Evolutionary conservation across 2,888 invertebrate species (phyloP).

Genomic region (Acrobasis suavella): DNA sequence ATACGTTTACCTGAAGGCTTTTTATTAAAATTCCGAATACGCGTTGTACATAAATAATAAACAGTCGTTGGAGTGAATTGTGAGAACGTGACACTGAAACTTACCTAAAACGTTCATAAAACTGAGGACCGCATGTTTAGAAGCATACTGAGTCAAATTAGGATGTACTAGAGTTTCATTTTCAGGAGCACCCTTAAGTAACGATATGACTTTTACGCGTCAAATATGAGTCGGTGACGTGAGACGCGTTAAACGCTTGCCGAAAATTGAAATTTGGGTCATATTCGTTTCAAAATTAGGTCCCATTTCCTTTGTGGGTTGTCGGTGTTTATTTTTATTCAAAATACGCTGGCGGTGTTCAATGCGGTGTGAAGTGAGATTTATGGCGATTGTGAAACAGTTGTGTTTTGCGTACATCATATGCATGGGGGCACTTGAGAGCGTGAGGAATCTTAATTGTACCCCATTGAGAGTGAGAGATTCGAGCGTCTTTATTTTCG

Average conservation of each 20-base stretch:
- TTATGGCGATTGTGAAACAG: conserved; percentile 65
- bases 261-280: conserved; percentile 51
- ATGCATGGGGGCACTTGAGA: conserved; percentile 59
- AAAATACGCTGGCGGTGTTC: conserved; percentile 51
- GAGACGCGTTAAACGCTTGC: conserved; percentile 60
- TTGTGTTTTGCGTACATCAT: conserved; percentile 57
- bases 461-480: conserved; percentile 74
- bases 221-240: conserved; percentile 58
- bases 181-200: conserved; percentile 38
- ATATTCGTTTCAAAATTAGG: conserved; percentile 48
- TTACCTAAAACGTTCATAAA: conserved; percentile 45
- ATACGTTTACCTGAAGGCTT: conserved; percentile 36
- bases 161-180: conserved; percentile 47
- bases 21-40: conserved; percentile 53
- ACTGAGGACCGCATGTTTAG: conserved; percentile 24
- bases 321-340: conserved; percentile 58
- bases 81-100: conserved; percentile 63
- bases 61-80: conserved; percentile 54
- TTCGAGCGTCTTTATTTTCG: conserved; percentile 70
- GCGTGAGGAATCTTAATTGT: conserved; percentile 77
- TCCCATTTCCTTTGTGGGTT: conserved; percentile 47
- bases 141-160: conserved; percentile 40
- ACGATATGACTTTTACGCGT: conserved; percentile 53
- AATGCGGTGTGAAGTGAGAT: conserved; percentile 65
- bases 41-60: conserved; percentile 58